These are phyloP conservation scores for Caenorhabditis afra DNA, from an alignment of 2,888 invertebrate genomes.

Conservation along the genomic window DNA sequence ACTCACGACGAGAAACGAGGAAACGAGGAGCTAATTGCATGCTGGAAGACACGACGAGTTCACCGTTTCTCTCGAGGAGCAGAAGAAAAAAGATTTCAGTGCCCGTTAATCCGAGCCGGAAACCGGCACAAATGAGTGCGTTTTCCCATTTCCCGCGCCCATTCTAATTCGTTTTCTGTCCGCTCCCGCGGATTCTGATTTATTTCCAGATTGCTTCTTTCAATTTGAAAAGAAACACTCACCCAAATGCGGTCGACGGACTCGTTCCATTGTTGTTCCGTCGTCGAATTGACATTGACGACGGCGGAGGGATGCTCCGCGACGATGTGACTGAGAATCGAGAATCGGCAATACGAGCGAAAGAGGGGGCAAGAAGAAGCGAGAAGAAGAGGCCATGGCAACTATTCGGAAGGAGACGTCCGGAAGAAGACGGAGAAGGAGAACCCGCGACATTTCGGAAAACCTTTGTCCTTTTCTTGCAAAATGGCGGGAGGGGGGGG, in stretches of 20 bases:
- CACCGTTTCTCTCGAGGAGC: background rate
- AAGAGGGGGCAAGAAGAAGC: background rate
- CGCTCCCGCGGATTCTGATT: constrained; percentile 3
- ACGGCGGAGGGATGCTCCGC: too few species aligned
- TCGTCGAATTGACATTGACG: constrained; percentile 60
- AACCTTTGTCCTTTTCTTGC: constrained; percentile 7
- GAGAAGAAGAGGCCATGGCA: constrained; percentile 16
- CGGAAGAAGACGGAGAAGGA: constrained; percentile 27
- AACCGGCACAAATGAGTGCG: constrained; percentile 7
- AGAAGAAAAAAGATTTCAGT: background rate
- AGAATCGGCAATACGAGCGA: too few species aligned
- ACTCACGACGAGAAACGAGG: too few species aligned
- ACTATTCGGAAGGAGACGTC: constrained; percentile 32
- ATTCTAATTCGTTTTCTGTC: constrained; percentile 45
- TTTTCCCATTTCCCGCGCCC: constrained; percentile 20
- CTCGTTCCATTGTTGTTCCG: constrained; percentile 60
- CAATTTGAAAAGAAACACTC: constrained; percentile 29
- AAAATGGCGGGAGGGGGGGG: background rate
- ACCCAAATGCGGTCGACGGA: constrained; percentile 60
- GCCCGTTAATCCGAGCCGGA: background rate
- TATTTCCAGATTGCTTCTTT: constrained; percentile 42
- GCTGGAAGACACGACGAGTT: background rate
- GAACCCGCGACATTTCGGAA: constrained; percentile 25
- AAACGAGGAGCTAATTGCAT: too few species aligned
- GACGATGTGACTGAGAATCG: constrained; percentile 31